Base-by-base conservation (phyloP, 2,113 vertebrate genomes). In the Monopterus albus region DNA sequence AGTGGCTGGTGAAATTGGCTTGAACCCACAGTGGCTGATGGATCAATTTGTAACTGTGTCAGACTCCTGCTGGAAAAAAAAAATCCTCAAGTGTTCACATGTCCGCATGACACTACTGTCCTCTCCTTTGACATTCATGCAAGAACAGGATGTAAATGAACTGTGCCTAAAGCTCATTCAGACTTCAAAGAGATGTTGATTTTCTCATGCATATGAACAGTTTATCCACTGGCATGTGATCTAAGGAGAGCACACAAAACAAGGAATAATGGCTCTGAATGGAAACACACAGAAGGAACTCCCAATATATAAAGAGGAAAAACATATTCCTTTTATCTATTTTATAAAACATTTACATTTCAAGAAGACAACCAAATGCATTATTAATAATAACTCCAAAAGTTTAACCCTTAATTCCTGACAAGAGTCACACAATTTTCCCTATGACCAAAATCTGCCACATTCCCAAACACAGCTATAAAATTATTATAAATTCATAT, bases 211-310 rank as follows among this genome's bases (percentile, higher is more conserved):
- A 81, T 84, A 78, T 72, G 56, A 75, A 74, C 53, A 60, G 79
- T 86, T 83, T 79, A 76, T 82, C 76, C 56, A 25, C 84, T 82
- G 78, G 87, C 81, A 59, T 84, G 63, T 66, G 79, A 87, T 82
- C 65, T 58, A 13, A 81, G 75, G 50, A 60, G 15, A 2, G 39
- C 61, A n/a, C 39, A 50, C 35, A 72, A 85, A 57, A 67, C 38
- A 28, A 78, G 29, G 17, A 80, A 56, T 65, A 68, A 73, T 33
- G 47, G 51, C 62, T 70, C 29, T 38, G 47, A 70, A 77, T 20
- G 68, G 35, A 50, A 17, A 59, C 13, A 51, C 4, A 52, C 1
- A 58, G 31, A 23, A 31, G 21, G 11, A 51, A 52, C 28, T n/a
- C 40, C 33, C 7, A 50, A 47, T 46, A 58, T 17, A 74, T 60